A percentile compares a stretch with the other conserved stretches of the same genome.
phyloP scores from a whole-genome alignment of 2,113 vertebrate genomes.

The Rostratula benghalensis region DNA sequence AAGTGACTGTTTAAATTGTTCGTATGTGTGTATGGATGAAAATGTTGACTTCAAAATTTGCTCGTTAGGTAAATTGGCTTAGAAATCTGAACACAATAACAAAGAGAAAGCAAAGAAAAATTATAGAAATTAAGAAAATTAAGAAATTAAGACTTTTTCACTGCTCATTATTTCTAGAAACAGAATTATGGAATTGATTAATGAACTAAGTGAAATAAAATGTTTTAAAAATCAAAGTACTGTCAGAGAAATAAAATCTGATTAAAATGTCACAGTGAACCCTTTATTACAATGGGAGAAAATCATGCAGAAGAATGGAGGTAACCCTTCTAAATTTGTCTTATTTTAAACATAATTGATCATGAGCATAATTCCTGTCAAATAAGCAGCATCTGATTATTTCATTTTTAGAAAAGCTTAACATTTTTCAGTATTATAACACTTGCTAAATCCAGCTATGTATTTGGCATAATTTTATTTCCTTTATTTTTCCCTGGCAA shows the following conservation, averaged over 20 bases:
- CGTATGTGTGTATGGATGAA: background rate
- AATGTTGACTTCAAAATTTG: background rate
- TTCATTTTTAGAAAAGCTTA: background rate
- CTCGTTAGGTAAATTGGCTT: rapidly evolving
- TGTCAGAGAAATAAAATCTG: background rate
- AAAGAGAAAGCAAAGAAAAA: background rate
- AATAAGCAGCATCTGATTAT: background rate
- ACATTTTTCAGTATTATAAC: background rate
- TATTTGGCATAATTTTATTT: background rate
- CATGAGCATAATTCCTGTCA: background rate
- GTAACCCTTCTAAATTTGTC: background rate
- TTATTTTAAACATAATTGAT: background rate
- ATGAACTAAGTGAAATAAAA: background rate
- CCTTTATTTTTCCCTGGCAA: background rate
- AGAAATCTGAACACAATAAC: background rate
- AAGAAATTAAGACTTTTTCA: background rate
- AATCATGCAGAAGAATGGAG: background rate
- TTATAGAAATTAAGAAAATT: background rate
- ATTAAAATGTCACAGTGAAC: background rate
- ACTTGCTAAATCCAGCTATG: background rate
- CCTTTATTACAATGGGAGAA: background rate
- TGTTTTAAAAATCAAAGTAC: background rate
- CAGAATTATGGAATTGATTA: background rate
- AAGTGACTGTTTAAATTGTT: background rate
- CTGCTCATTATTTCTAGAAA: background rate